These are phyloP conservation scores for Callospermophilus lateralis DNA, from an alignment of 2,113 vertebrate genomes.

Conservation along the genomic window DNA sequence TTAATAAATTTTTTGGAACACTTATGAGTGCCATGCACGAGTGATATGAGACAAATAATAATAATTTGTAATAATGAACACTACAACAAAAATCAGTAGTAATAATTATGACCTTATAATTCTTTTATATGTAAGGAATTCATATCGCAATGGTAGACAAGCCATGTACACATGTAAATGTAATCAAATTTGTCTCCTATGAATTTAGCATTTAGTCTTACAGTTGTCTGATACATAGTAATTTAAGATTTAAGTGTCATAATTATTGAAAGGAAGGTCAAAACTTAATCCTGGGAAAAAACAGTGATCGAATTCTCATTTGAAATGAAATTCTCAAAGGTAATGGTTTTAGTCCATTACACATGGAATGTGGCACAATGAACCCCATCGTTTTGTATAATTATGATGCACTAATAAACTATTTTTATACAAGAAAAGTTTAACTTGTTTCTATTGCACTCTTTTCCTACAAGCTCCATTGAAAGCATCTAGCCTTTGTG, in stretches of 20 bases:
- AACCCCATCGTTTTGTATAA: no score
- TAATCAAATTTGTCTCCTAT: neutral
- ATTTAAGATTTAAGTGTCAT: neutral
- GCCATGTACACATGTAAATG: neutral
- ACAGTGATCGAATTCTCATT: no score
- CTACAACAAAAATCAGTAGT: neutral
- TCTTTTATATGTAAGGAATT: neutral
- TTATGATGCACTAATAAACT: no score
- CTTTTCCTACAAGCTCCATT: neutral
- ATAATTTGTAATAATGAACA: neutral
- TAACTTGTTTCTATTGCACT: neutral
- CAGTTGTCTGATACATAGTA: no score
- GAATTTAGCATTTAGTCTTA: neutral
- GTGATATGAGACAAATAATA: neutral
- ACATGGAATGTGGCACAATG: no score
- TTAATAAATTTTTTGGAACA: neutral
- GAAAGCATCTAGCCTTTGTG: neutral
- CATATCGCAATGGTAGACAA: neutral
- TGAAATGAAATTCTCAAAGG: no score
- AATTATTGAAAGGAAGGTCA: neutral
- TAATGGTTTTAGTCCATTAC: no score
- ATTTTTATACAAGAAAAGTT: neutral
- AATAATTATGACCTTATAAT: neutral
- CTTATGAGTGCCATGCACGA: neutral
- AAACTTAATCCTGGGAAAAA: no score